Evolutionary conservation across 2,888 invertebrate species (phyloP), one percentile per base, ranked within the genome.

Genomic region (Machimus rusticus): DNA sequence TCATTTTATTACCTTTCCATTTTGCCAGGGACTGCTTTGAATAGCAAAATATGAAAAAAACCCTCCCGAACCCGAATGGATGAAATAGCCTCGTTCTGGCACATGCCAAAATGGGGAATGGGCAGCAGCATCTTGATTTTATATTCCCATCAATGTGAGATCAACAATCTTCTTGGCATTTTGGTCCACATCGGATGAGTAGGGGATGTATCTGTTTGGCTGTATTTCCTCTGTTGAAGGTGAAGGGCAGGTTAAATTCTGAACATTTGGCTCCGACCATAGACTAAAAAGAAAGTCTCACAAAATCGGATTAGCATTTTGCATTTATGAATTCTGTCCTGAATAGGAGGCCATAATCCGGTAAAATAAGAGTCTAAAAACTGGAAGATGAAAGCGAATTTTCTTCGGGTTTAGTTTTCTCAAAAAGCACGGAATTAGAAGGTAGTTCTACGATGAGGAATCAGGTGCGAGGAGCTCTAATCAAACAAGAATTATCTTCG

Each of bases 141-240:
- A 76, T 76, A 76, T 76, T 37, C 76, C 76, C 39, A 76, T 76
- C 76, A 76, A 76, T 76, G 39, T n/a, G 76, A 76, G 76, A 76
- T 76, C 34, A 76, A 76, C 34, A 76, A 76, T 76, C 76, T 66
- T 23, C 19, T 19, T 19, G 28, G 66, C 28, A 19, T 66, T 28
- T 19, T 8, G 23, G 28, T 66, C 28, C 66, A 66, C 12, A 46
- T 23, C 28, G 28, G 12, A 19, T 9, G 28, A 19, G 23, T 23
- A 66, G 66, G 66, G 66, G 23, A 57, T 57, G 57, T n/a, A n/a
- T n/a, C 19, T 28, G 66, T 66, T 8, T 66, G 28, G 28, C 23
- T 23, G 8, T 66, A n/a, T 66, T 28, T 66, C 14, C 12, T 23
- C 66, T 66, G 28, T 12, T 66, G 23, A 66, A 66, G 66, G 23